Evolutionary conservation across 2,888 invertebrate species (phyloP).

Genomic region (Xestoiulus laeticollis): DNA sequence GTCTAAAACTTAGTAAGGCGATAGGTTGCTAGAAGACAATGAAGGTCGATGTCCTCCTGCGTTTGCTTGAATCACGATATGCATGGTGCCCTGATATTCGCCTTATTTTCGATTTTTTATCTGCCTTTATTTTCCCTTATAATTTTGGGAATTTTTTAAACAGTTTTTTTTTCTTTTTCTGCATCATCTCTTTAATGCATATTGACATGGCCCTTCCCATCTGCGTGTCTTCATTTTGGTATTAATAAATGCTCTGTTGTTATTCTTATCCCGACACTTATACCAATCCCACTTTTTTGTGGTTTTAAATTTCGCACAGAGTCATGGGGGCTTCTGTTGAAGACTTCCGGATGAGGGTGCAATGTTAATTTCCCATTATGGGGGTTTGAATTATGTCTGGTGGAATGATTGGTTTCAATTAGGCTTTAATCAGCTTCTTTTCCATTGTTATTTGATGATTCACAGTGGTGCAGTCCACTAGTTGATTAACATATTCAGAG

Average conservation of each 20-base stretch:
- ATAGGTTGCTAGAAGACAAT: constrained; percentile 17
- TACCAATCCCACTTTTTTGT: not conserved
- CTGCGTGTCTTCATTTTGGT: constrained; percentile 3
- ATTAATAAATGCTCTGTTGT: constrained; percentile 19
- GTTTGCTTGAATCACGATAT: not conserved
- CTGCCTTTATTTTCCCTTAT: not conserved
- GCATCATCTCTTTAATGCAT: not conserved
- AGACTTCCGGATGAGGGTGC: constrained; percentile 34
- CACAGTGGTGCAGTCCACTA: too few relatives aligned
- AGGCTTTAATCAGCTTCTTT: not conserved
- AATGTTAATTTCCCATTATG: not conserved
- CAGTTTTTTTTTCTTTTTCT: not conserved
- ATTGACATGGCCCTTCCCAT: constrained; percentile 37
- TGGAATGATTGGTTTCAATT: not conserved
- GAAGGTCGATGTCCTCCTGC: constrained; percentile 13
- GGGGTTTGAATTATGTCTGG: not conserved
- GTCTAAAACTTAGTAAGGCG: constrained; percentile 23
- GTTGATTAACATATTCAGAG: too few relatives aligned
- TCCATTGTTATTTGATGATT: too few relatives aligned
- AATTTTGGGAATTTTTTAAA: constrained; percentile 14
- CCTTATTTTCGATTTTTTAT: not conserved
- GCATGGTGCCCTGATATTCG: constrained; percentile 11
- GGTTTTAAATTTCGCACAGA: constrained; percentile 5
- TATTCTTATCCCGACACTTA: not conserved
- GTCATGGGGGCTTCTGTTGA: constrained; percentile 10